Evolutionary conservation across 2,888 invertebrate genomes (phyloP).

Genomic region (Atrina japonica): DNA sequence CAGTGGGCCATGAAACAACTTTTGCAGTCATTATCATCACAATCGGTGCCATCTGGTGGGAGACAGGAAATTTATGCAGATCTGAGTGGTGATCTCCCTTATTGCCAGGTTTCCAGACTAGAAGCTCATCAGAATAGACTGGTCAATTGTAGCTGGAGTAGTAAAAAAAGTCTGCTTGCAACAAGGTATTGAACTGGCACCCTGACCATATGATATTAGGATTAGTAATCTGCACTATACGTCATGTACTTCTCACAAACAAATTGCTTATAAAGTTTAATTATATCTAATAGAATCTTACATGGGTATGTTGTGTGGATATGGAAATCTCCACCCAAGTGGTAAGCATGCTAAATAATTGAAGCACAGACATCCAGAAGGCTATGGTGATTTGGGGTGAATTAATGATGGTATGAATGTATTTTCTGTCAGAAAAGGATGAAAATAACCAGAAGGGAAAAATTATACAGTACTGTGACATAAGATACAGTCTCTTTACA

Average conservation of each 20-base stretch:
- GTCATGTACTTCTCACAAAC: no score
- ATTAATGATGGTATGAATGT: no score
- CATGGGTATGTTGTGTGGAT: no score
- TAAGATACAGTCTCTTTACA: no score
- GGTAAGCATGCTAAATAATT: no score
- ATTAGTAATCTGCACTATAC: neutral
- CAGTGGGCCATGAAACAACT: slow-evolving; percentile 86
- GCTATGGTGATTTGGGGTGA: no score
- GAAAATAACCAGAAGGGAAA: no score
- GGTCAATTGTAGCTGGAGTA: slow-evolving; percentile 81
- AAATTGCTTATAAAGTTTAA: neutral
- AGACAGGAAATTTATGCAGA: slow-evolving; percentile 80
- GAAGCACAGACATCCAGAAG: no score
- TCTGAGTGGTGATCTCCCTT: slow-evolving; percentile 81
- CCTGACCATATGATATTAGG: slow-evolving; percentile 12
- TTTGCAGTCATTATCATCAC: slow-evolving; percentile 55
- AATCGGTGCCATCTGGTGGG: slow-evolving; percentile 21
- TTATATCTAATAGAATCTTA: no score
- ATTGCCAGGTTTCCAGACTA: slow-evolving; percentile 80
- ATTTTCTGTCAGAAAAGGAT: no score
- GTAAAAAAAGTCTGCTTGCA: slow-evolving; percentile 82
- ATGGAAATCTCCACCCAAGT: no score
- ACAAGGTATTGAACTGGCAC: slow-evolving; percentile 81
- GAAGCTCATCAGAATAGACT: slow-evolving; percentile 84
- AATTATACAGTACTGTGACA: no score